phyloP scores from a whole-genome alignment of 1,140 invertebrate species.

The Panulirus ornatus region DNA sequence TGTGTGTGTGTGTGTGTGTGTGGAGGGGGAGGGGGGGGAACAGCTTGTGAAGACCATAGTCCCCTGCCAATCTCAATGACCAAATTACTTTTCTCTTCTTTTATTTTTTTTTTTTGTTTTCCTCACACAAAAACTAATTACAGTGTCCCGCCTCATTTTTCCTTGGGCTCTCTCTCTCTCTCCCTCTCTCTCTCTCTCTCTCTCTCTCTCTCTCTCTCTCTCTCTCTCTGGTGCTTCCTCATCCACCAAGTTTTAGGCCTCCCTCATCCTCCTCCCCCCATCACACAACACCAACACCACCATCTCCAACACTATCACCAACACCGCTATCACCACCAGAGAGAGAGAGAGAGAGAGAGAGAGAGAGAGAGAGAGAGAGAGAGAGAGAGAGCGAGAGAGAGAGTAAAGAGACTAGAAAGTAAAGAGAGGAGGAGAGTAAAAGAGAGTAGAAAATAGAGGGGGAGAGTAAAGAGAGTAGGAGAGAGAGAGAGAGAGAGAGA shows the following conservation, averaged over 20 bases:
- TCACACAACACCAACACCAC: neutral
- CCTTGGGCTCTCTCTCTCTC: neutral
- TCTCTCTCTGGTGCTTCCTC: neutral
- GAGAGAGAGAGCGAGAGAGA: neutral
- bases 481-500: neutral
- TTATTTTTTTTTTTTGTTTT: no score
- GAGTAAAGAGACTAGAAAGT: no score
- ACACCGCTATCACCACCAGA: neutral
- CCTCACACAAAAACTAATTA: no score
- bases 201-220: neutral
- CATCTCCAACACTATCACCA: neutral
- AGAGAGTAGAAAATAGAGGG: neutral
- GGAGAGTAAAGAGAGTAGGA: neutral
- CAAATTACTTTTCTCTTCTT: no score
- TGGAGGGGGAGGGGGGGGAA: no score
- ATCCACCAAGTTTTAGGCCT: neutral
- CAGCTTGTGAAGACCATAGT: no score
- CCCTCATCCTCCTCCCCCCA: neutral
- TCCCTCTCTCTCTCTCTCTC: neutral
- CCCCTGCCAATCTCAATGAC: no score
- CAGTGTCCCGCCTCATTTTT: neutral
- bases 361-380: neutral
- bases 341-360: conserved; percentile 14
- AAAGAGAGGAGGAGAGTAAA: neutral
- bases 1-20: no score